Conservation (phyloP, 1,140 invertebrate species). For the Cylas formicarius region DNA sequence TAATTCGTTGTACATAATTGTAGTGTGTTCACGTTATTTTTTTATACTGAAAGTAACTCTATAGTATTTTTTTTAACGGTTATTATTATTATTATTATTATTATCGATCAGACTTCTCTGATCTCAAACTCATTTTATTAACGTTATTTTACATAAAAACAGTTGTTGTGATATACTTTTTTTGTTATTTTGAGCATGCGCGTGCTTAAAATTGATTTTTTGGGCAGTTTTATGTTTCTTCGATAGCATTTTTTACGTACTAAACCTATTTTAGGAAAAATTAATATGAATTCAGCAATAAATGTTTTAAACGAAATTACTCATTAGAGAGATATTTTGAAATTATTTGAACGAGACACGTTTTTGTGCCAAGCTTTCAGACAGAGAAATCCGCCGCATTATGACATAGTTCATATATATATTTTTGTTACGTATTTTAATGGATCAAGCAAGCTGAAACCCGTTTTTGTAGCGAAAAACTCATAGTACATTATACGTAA, state of each 20-base stretch:
- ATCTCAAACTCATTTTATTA: conserved; percentile 28
- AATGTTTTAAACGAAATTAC: no score
- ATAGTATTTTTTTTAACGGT: conserved; percentile 30
- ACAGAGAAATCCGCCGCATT: conserved; percentile 25
- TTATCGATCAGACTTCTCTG: conserved; percentile 29
- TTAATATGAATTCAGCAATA: no score
- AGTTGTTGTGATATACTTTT: conserved; percentile 38
- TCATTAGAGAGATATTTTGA: no score
- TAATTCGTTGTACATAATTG: conserved; percentile 37
- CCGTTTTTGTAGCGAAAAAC: conserved; percentile 14
- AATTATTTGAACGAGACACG: no score
- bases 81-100: conserved; percentile 21
- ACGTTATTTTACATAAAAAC: conserved; percentile 34
- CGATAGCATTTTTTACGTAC: no score
- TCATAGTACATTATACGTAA: conserved; percentile 43
- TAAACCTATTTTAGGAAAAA: no score
- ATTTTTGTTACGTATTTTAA: conserved; percentile 21
- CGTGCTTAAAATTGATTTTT: no score
- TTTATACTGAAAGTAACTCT: conserved; percentile 35
- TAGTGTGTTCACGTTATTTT: conserved; percentile 38
- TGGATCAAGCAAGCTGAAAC: conserved; percentile 13
- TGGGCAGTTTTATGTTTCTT: no score
- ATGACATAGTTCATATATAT: conserved; percentile 16
- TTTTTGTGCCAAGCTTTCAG: conserved; percentile 29
- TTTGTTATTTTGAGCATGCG: conserved; percentile 14